Conservation (phyloP, 2,113 vertebrate species). For the Sinocyclocheilus anophthalmus region DNA sequence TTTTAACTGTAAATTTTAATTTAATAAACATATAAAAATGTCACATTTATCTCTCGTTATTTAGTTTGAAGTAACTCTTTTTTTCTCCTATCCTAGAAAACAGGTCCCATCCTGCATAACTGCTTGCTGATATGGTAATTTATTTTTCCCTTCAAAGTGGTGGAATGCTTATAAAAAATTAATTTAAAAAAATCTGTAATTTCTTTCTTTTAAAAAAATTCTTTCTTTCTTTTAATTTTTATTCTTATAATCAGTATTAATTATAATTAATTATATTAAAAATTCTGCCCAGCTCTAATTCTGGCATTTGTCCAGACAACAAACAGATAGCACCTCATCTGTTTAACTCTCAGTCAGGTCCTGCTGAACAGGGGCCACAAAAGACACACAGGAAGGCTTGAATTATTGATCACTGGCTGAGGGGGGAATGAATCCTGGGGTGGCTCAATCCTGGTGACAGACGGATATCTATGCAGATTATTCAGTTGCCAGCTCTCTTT, state of each 20-base stretch:
- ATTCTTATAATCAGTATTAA: too few species aligned
- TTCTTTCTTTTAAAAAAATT: too few species aligned
- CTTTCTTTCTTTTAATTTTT: too few species aligned
- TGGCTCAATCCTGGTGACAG: slow-evolving; percentile 39
- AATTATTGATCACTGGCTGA: slow-evolving; percentile 45
- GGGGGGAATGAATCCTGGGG: neutral
- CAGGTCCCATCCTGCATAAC: too few species aligned
- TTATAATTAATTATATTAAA: too few species aligned
- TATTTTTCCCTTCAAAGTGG: too few species aligned
- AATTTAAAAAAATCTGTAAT: too few species aligned
- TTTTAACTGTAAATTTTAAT: neutral
- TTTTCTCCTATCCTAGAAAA: too few species aligned
- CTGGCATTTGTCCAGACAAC: neutral
- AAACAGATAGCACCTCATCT: neutral
- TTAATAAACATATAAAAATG: neutral
- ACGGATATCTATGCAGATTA: slow-evolving; percentile 16
- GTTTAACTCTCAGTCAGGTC: slow-evolving; percentile 16
- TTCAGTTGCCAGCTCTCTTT: slow-evolving; percentile 9
- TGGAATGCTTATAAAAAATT: too few species aligned
- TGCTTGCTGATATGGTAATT: too few species aligned
- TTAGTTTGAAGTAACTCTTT: neutral
- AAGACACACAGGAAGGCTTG: slow-evolving; percentile 11
- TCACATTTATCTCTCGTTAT: too few species aligned
- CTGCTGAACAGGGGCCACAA: neutral
- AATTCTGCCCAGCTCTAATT: neutral